phyloP scores from a whole-genome alignment of 1,140 invertebrate species.

The Aphis craccivora region DNA sequence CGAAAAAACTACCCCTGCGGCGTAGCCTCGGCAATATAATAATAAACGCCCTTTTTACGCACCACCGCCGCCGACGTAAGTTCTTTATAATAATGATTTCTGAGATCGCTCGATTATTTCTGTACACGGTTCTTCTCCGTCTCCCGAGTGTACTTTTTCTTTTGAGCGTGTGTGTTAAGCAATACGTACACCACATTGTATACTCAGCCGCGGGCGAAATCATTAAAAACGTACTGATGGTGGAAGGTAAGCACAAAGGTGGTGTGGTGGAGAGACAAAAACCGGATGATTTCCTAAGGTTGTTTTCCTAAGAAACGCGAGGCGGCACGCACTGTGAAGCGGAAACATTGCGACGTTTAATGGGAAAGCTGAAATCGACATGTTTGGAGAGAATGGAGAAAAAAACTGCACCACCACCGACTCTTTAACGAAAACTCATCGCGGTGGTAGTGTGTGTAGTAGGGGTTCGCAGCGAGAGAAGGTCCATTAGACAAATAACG shows the following conservation, averaged over 20 bases:
- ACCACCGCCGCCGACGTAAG: not conserved
- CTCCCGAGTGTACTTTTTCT: not conserved
- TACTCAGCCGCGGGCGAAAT: slow-evolving; percentile 37
- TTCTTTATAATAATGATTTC: slow-evolving; percentile 31
- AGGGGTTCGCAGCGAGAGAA: not conserved
- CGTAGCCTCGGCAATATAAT: slow-evolving; percentile 2
- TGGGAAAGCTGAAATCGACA: slow-evolving; percentile 33
- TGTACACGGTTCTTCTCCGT: not conserved
- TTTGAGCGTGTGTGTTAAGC: not conserved
- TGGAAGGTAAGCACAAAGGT: not conserved
- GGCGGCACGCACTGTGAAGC: slow-evolving; percentile 42
- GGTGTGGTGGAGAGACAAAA: not conserved
- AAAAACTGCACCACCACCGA: not conserved
- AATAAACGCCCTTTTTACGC: slow-evolving; percentile 56
- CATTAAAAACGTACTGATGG: slow-evolving; percentile 44
- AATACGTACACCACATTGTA: not conserved
- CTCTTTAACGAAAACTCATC: not conserved
- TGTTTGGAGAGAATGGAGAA: not conserved
- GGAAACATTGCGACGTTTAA: slow-evolving; percentile 56
- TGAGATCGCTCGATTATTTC: not conserved
- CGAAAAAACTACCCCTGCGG: not conserved
- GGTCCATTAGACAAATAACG: slow-evolving; percentile 54
- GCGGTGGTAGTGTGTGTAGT: too few species aligned
- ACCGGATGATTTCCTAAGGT: slow-evolving; percentile 37
- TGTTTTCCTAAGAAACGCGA: slow-evolving; percentile 48